A percentile compares a stretch with the other conserved stretches of the same genome.
Evolutionary conservation across 1,140 invertebrate species (phyloP).

Genomic region (fruit fly (Drosophila melanogaster)): DNA sequence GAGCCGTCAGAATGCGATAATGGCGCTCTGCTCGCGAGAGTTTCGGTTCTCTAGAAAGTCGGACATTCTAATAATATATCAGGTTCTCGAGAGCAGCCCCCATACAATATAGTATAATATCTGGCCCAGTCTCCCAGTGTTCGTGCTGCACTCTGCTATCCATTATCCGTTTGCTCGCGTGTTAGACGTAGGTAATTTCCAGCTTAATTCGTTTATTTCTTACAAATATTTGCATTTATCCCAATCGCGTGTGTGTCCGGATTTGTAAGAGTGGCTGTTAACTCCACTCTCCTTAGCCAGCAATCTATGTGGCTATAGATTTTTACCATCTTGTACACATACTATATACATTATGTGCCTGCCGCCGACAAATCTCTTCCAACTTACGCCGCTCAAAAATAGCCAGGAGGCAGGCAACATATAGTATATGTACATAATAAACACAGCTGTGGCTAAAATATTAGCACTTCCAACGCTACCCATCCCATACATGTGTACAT

Average conservation of each 20-base stretch:
- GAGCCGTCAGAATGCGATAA: background rate
- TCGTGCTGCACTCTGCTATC: slow-evolving; percentile 77
- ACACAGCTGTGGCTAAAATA: slow-evolving; percentile 12
- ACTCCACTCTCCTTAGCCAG: background rate
- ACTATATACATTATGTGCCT: background rate
- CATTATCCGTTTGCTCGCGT: slow-evolving; percentile 68
- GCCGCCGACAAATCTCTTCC: slow-evolving; percentile 25
- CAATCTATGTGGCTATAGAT: background rate
- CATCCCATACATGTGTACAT: background rate
- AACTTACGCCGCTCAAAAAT: slow-evolving; percentile 64
- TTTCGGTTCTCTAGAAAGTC: slow-evolving; percentile 35
- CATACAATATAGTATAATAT: slow-evolving; percentile 51
- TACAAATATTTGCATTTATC: slow-evolving; percentile 21
- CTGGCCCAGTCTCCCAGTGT: slow-evolving; percentile 66
- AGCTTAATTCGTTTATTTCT: slow-evolving; percentile 25
- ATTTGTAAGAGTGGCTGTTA: background rate
- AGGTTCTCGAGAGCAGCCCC: slow-evolving; percentile 55
- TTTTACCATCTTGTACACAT: background rate
- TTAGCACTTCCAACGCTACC: background rate
- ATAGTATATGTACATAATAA: slow-evolving; percentile 12
- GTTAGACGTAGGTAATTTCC: slow-evolving; percentile 68
- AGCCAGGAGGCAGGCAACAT: slow-evolving; percentile 27
- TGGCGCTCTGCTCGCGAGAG: slow-evolving; percentile 1
- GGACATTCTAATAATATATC: slow-evolving; percentile 71
- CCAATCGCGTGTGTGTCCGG: slow-evolving; percentile 10